A percentile compares a stretch with the other conserved stretches of the same genome.
Conservation (phyloP, 1,140 invertebrate genomes). For the Euura saliciscinereae region DNA sequence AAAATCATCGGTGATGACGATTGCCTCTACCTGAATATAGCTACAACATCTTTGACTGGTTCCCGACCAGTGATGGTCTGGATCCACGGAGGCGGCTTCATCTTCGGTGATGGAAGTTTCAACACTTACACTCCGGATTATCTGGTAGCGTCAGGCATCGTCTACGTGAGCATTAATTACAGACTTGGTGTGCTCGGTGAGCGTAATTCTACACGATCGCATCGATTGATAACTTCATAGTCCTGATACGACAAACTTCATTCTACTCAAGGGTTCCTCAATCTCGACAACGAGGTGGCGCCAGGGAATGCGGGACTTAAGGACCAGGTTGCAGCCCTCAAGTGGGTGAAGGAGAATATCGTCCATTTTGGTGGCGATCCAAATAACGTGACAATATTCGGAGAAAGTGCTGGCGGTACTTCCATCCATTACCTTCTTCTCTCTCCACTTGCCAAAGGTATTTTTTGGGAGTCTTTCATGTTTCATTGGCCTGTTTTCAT, state of each 20-base stretch:
- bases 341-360: conserved; percentile 69
- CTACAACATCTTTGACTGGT: conserved; percentile 56
- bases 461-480: conserved; percentile 3
- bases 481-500: neutral
- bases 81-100: conserved; percentile 68
- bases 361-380: conserved; percentile 68
- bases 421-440: conserved; percentile 47
- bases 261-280: conserved; percentile 44
- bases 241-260: no score
- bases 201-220: no score
- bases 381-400: conserved; percentile 69
- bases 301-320: conserved; percentile 61
- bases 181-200: conserved; percentile 60
- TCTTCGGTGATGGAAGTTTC: conserved; percentile 52
- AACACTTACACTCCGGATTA: conserved; percentile 57
- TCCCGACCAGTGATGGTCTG: conserved; percentile 58
- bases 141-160: conserved; percentile 59
- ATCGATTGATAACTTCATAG: no score
- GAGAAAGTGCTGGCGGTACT: conserved; percentile 64
- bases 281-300: conserved; percentile 32
- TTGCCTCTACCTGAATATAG: conserved; percentile 85
- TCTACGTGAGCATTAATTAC: conserved; percentile 67
- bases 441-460: conserved; percentile 37
- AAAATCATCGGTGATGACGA: conserved; percentile 64
- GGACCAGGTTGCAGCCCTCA: conserved; percentile 66